These are phyloP conservation scores for Heliconius eleuchia DNA, from an alignment of 1,140 invertebrate species.

Conservation along the genomic window DNA sequence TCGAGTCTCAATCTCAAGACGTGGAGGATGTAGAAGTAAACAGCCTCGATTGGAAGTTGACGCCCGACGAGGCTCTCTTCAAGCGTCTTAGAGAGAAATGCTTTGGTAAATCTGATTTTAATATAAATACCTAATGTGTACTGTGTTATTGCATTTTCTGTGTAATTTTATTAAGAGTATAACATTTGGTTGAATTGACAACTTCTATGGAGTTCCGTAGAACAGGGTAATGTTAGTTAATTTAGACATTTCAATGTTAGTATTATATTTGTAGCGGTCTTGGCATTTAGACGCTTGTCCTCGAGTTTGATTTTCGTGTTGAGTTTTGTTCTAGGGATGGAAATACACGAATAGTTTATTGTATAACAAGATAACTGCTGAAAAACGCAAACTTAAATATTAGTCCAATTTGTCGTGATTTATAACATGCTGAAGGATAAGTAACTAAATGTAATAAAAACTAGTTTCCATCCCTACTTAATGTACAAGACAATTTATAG, in stretches of 20 bases:
- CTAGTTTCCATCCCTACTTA: background rate
- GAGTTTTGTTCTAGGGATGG: background rate
- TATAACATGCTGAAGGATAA: background rate
- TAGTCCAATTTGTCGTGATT: background rate
- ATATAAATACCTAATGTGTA: slow-evolving; percentile 21
- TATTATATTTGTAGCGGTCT: slow-evolving; percentile 7
- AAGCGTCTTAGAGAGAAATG: slow-evolving; percentile 63
- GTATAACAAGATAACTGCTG: background rate
- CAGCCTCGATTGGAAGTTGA: slow-evolving; percentile 61
- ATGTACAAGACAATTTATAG: background rate
- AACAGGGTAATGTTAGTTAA: slow-evolving; percentile 62
- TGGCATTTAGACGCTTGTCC: slow-evolving; percentile 26
- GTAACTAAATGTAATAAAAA: background rate
- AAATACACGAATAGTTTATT: background rate
- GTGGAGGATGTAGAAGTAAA: slow-evolving; percentile 51
- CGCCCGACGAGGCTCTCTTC: slow-evolving; percentile 62
- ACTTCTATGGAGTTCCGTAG: slow-evolving; percentile 57
- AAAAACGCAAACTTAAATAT: background rate
- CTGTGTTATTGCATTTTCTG: slow-evolving; percentile 2
- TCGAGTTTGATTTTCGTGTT: background rate
- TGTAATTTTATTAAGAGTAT: slow-evolving; percentile 34
- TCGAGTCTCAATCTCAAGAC: slow-evolving; percentile 70
- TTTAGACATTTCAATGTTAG: slow-evolving; percentile 35
- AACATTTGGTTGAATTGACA: slow-evolving; percentile 34
- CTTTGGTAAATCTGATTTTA: slow-evolving; percentile 65